Conservation (phyloP, 35 echinoderm and acorn worm species). For the Strongylocentrotus purpuratus region DNA sequence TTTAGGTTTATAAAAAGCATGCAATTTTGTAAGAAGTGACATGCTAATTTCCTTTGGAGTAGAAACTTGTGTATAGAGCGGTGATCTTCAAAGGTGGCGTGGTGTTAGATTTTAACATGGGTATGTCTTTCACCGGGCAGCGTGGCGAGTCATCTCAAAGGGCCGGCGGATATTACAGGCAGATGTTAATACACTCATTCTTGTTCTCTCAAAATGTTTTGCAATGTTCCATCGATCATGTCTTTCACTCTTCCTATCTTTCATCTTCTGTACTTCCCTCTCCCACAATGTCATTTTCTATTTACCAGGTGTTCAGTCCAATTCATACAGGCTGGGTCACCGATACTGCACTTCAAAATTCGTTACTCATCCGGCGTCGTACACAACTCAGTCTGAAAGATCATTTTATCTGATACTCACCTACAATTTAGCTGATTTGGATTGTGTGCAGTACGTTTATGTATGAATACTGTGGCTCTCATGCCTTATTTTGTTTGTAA, state of each 20-base stretch:
- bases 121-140: background rate
- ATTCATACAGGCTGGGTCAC: background rate
- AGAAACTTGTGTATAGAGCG: background rate
- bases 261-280: background rate
- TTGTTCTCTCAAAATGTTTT: background rate
- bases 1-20: background rate
- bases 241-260: background rate
- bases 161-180: background rate
- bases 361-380: background rate
- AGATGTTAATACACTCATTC: background rate
- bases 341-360: background rate
- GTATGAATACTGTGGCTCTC: no score
- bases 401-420: no score
- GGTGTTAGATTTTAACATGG: background rate
- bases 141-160: background rate
- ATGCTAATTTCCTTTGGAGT: background rate
- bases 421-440: no score
- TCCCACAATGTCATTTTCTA: background rate
- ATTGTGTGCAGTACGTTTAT: no score
- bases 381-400: no score
- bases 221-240: slow-evolving; percentile 8
- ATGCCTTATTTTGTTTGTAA: no score
- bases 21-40: background rate
- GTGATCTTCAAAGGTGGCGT: background rate
- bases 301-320: background rate